Percentiles rank a stretch among this genome's conserved stretches.
Conservation (phyloP, 2,888 invertebrate genomes). For the Stomorhina lunata region DNA sequence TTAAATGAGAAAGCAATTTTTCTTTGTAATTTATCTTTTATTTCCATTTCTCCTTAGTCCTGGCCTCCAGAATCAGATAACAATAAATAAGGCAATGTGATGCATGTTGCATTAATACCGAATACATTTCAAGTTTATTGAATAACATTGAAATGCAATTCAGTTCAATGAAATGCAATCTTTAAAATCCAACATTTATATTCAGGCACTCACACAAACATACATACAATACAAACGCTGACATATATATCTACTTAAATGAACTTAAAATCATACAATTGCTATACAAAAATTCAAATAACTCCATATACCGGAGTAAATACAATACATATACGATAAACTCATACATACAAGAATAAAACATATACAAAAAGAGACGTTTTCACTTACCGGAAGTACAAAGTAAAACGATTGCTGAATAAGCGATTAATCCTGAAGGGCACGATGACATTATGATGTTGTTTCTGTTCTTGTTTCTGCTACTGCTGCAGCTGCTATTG, state of each 20-base stretch:
- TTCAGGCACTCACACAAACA: neutral
- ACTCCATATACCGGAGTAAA: neutral
- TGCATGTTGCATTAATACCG: neutral
- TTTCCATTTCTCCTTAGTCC: neutral
- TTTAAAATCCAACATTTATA: constrained; percentile 29
- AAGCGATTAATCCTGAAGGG: constrained; percentile 79
- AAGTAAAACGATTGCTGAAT: constrained; percentile 79
- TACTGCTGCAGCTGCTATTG: constrained; percentile 62
- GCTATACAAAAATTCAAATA: neutral
- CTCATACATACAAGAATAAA: neutral
- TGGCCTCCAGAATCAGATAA: too few relatives aligned
- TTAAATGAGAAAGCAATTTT: neutral
- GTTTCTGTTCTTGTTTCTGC: constrained; percentile 22
- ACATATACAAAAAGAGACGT: constrained; percentile 29
- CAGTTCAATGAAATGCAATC: constrained; percentile 44
- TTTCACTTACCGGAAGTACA: constrained; percentile 79
- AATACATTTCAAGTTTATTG: constrained; percentile 43
- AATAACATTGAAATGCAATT: constrained; percentile 64
- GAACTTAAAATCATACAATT: too few relatives aligned
- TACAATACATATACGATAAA: neutral
- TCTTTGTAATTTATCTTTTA: constrained; percentile 2
- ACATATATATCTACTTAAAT: neutral
- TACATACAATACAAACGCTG: neutral
- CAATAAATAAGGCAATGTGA: neutral
- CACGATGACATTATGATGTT: constrained; percentile 68